Evolutionary conservation across 2,113 vertebrate species (phyloP).

Genomic region (Buteo buteo): DNA sequence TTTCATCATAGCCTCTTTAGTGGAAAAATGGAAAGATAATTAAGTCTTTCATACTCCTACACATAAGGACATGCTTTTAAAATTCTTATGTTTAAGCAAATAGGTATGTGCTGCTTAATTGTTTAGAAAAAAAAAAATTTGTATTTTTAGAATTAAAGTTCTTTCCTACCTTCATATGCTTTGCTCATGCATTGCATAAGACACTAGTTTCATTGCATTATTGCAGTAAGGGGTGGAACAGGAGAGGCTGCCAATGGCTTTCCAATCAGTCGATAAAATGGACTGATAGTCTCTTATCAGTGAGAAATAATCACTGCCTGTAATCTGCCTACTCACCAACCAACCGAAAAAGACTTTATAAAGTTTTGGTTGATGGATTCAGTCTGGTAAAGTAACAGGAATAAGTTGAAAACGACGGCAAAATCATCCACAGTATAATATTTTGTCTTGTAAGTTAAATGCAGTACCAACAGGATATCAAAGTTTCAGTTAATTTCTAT

Average conservation of each 20-base stretch:
- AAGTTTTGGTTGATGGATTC: background rate
- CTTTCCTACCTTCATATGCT: background rate
- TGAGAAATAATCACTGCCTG: background rate
- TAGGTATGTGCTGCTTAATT: background rate
- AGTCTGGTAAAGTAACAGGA: accelerated
- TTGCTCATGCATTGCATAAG: accelerated
- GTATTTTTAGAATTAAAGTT: accelerated
- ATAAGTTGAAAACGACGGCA: background rate
- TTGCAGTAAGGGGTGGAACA: accelerated
- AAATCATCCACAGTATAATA: accelerated
- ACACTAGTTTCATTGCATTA: accelerated
- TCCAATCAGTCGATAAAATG: accelerated
- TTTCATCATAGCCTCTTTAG: background rate
- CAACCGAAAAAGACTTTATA: accelerated
- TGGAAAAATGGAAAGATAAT: background rate
- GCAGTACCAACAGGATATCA: accelerated
- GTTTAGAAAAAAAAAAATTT: background rate
- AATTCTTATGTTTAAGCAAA: background rate
- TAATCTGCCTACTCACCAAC: background rate
- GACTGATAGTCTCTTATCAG: background rate
- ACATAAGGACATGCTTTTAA: background rate
- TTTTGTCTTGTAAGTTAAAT: background rate
- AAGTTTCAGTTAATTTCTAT: background rate
- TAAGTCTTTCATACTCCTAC: background rate
- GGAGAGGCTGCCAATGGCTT: background rate